Percentiles rank a stretch among this genome's conserved stretches.
phyloP scores from a whole-genome alignment of 2,888 invertebrate species.

The Smittia aterrima region DNA sequence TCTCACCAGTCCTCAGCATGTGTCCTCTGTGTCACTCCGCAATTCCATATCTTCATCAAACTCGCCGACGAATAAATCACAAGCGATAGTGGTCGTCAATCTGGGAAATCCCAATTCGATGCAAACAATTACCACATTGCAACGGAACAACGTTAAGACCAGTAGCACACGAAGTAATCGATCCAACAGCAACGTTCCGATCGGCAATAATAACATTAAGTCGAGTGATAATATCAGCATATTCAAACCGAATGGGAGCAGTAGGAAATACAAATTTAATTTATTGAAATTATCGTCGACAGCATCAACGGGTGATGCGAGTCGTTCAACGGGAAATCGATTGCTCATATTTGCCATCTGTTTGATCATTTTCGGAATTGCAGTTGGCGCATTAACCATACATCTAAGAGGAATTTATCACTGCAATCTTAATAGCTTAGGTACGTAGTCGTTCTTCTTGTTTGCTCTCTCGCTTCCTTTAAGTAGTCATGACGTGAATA shows the following conservation, averaged over 20 bases:
- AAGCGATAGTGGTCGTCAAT: slow-evolving; percentile 24
- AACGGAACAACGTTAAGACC: slow-evolving; percentile 37
- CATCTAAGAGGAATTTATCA: slow-evolving; percentile 51
- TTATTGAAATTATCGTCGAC: slow-evolving; percentile 37
- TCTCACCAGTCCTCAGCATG: slow-evolving; percentile 27
- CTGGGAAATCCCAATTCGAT: slow-evolving; percentile 36
- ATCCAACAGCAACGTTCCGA: slow-evolving; percentile 26
- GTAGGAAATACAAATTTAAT: slow-evolving; percentile 41
- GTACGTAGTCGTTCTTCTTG: slow-evolving; percentile 11
- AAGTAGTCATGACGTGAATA: slow-evolving; percentile 28
- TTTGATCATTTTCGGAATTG: slow-evolving; percentile 49
- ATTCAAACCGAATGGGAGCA: slow-evolving; percentile 28
- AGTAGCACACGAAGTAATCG: slow-evolving; percentile 35
- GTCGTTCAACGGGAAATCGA: neutral
- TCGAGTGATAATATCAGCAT: slow-evolving; percentile 34
- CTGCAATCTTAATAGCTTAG: slow-evolving; percentile 42
- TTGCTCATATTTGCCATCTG: slow-evolving; percentile 37
- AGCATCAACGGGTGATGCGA: neutral
- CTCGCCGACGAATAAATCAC: slow-evolving; percentile 40
- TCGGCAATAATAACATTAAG: slow-evolving; percentile 32
- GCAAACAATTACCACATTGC: slow-evolving; percentile 39
- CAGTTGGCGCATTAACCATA: slow-evolving; percentile 52
- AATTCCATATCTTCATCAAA: slow-evolving; percentile 36
- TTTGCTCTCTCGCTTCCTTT: neutral
- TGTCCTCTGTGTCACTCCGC: neutral